Evolutionary conservation across 2,888 invertebrate species (phyloP), one percentile per base, ranked within the genome.

Genomic region (Phorcus lineatus): DNA sequence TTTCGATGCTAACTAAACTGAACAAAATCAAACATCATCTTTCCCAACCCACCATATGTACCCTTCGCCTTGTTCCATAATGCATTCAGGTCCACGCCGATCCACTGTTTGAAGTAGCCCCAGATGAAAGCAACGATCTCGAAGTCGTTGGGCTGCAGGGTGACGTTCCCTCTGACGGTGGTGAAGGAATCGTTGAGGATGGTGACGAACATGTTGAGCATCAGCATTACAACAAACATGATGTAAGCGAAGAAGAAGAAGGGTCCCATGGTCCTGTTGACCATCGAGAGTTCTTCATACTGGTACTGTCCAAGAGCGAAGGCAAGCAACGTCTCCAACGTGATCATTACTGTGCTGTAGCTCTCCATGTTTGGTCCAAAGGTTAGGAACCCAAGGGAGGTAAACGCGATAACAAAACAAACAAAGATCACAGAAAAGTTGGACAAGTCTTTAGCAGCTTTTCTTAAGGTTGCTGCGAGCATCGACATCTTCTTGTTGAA

Each of bases 401-500:
- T 89, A 82, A 88, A 90, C 0, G 93, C 91, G 62, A 88, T 66
- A 40, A 90, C 82, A 77, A 91, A 86, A 9, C 92, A 80, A 22
- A 91, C 80, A 83, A 93, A 93, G 17, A 92, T 91, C 6, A 93
- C 81, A 19, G 89, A 87, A 83, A 94, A 94, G 16, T 92, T 91
- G 1, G 91, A 89, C 76, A 93, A 88, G 19, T 92, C 92, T 47
- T 87, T 85, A 13, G 91, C 89, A 36, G 92, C 90, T n/a, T 84
- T 86, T 55, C 86, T 84, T 36, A 93, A 85, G 0, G 93, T 93
- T n/a, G 86, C 85, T 2, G 92, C 92, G 78, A 93, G 83, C 83
- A 93, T 88, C 9, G 92, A 92, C 88, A 93, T 92, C 40, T 92
- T 87, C 77, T 91, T 89, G 85, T 94, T 94, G 89, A 93, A 94